These are phyloP conservation scores for Salvator merianae DNA, from an alignment of 2,113 vertebrate genomes.

Conservation along the genomic window DNA sequence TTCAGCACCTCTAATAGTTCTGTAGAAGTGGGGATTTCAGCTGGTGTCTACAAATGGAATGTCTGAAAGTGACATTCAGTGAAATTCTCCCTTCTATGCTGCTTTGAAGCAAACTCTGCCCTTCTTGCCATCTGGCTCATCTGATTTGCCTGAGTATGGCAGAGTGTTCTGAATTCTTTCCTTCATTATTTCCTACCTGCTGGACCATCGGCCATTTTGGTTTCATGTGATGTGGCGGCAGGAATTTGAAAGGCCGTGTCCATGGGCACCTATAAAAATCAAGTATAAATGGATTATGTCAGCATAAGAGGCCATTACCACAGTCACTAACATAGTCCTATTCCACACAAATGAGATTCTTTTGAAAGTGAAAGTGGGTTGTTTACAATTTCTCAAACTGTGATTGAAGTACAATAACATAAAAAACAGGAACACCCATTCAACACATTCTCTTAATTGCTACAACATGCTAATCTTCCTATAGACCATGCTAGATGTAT, in stretches of 20 bases:
- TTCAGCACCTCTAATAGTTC: no score
- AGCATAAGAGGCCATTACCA: background rate
- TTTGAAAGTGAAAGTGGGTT: background rate
- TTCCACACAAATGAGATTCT: background rate
- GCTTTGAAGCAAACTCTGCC: no score
- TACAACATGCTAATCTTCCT: background rate
- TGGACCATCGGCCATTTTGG: background rate
- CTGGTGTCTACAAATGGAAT: no score
- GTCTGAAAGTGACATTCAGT: no score
- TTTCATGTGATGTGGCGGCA: background rate
- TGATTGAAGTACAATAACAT: background rate
- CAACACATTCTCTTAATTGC: background rate
- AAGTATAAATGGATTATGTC: conserved; percentile 26
- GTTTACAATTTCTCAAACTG: background rate
- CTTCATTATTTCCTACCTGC: conserved; percentile 32
- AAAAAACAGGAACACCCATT: background rate
- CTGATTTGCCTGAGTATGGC: no score
- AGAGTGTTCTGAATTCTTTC: no score
- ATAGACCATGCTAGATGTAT: background rate
- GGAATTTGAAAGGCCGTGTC: background rate
- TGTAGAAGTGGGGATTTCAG: no score
- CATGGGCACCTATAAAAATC: conserved; percentile 22
- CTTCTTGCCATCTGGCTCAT: no score
- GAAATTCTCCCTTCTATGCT: no score
- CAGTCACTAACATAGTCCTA: background rate